A percentile compares a stretch with the other conserved stretches of the same genome.
phyloP scores from a whole-genome alignment of 2,888 invertebrate species.

The Pristionchus fissidentatus region DNA sequence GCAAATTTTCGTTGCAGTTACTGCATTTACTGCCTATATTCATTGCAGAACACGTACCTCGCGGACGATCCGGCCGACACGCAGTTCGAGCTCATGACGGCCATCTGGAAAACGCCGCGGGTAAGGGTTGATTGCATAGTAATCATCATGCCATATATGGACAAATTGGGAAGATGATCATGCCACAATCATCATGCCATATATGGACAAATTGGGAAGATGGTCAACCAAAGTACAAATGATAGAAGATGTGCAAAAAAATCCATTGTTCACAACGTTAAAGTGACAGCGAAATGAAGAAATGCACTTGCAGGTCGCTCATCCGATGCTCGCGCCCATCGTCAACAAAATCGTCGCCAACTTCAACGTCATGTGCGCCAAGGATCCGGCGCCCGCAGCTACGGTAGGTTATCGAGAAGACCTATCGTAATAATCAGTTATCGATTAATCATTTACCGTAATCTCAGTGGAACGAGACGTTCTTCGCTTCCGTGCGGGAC shows the following conservation, averaged over 20 bases:
- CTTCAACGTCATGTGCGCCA: background rate
- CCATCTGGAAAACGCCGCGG: background rate
- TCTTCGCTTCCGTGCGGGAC: background rate
- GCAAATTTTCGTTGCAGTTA: background rate
- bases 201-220: no score
- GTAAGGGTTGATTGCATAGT: background rate
- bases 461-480: conserved; percentile 30
- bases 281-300: no score
- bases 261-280: no score
- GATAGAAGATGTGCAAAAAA: no score
- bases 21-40: background rate
- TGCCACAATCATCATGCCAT: no score
- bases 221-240: no score
- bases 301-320: background rate
- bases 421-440: background rate
- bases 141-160: no score
- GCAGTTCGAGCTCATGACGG: background rate
- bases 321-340: background rate
- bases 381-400: background rate
- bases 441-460: no score
- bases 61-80: background rate
- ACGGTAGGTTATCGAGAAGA: background rate
- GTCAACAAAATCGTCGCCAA: background rate
- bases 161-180: no score
- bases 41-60: background rate